Conservation (phyloP, 2,113 vertebrate species). For the Aldabrachelys gigantea region DNA sequence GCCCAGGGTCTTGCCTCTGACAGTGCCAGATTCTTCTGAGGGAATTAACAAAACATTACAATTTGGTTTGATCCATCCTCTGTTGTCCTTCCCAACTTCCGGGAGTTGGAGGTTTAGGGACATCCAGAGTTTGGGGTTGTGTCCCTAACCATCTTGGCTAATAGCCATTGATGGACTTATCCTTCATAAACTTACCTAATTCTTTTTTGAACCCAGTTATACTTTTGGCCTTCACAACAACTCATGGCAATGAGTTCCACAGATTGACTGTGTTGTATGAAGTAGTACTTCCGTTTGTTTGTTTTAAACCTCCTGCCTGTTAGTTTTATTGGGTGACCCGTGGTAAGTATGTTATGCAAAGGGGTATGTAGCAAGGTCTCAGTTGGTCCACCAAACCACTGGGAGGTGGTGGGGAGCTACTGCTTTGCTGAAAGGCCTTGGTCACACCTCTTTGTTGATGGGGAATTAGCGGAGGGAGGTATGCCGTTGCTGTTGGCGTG, state of each 20-base stretch:
- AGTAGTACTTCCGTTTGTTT: background rate
- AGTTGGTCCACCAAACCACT: too few relatives aligned
- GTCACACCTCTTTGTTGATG: too few relatives aligned
- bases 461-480: too few relatives aligned
- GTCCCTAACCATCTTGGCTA: background rate
- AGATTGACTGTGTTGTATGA: background rate
- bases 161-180: background rate
- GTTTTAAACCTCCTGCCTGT: background rate
- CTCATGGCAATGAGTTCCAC: background rate
- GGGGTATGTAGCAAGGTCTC: too few relatives aligned
- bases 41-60: background rate
- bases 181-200: background rate
- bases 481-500: too few relatives aligned
- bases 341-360: background rate
- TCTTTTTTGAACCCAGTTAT: background rate
- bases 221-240: background rate
- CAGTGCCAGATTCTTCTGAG: background rate
- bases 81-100: background rate
- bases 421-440: too few relatives aligned
- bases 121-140: background rate
- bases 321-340: background rate
- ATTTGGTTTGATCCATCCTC: background rate
- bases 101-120: background rate
- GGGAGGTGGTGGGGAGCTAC: too few relatives aligned
- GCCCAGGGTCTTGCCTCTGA: background rate